Evolutionary conservation across 2,113 vertebrate genomes (phyloP), one percentile per base, ranked within the genome.

Genomic region (Atlantisia rogersi): DNA sequence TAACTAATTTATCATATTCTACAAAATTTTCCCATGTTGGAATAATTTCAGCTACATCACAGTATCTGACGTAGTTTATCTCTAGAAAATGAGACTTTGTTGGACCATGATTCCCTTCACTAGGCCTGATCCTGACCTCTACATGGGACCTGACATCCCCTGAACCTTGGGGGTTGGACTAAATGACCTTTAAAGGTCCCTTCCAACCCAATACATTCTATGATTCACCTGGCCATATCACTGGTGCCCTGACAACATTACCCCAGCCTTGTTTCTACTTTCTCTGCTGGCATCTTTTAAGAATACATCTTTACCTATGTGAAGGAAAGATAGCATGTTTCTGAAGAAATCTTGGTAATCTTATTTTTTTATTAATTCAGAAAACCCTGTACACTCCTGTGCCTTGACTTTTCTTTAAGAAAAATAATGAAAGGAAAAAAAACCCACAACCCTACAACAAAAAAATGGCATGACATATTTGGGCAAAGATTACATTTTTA

Each of bases 211-310:
- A 44, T 44, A 44, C 42, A 44, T 44, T 44, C 15, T 44, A 44
- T 40, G 40, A 42, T 42, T 16, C 17, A 9, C 6, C 52, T 58
- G 40, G 9, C 22, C n/a, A 21, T 11, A 39, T 20, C 35, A 42
- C 10, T 22, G 42, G 6, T 1, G 2, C 8, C 2, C 4, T 32
- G 32, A 25, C 8, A 26, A 22, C 6, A 14, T 5, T 28, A 12
- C 1, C 10, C 7, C 42, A 76, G 8, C 2, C 6, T 76, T 62
- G 12, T 40, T 63, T 25, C 20, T 77, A 7, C 8, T 20, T 5
- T 39, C 17, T 14, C 12, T 48, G 58, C 63, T 60, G 24, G 2
- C 10, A n/a, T 5, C 1, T n/a, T 90, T 71, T 58, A 17, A n/a
- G 39, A 64, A 18, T 5, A 26, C 9, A 59, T 10, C 0, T 5